A percentile compares a stretch with the other conserved stretches of the same genome.
These are phyloP conservation scores for Cordilura impudica DNA, from an alignment of 2,888 invertebrate genomes.

Conservation along the genomic window DNA sequence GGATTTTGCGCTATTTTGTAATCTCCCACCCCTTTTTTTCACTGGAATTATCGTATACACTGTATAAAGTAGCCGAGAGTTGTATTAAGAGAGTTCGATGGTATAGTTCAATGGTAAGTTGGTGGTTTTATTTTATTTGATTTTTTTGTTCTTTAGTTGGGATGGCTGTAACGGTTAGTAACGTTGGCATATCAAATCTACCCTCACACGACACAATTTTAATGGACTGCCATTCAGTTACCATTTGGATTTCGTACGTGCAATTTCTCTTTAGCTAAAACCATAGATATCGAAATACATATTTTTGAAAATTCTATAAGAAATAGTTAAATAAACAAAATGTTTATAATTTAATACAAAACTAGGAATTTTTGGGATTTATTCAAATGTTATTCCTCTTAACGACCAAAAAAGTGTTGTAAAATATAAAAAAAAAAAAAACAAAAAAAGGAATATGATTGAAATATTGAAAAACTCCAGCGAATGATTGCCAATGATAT, in stretches of 20 bases:
- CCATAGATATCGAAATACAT: not conserved
- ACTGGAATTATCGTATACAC: conserved; percentile 37
- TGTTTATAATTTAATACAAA: not conserved
- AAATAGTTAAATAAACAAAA: not conserved
- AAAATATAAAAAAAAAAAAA: not conserved
- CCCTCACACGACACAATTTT: conserved; percentile 69
- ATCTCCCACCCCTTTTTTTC: conserved; percentile 48
- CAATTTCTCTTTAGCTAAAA: conserved; percentile 69
- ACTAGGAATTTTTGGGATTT: not conserved
- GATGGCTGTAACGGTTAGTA: conserved; percentile 46
- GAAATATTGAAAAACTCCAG: conserved; percentile 6
- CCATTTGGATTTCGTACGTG: conserved; percentile 78
- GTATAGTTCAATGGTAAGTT: conserved; percentile 3
- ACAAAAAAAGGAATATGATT: not conserved
- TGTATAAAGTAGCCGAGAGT: conserved; percentile 24
- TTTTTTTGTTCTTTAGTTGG: conserved; percentile 48
- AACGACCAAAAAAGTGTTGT: not conserved
- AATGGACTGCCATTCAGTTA: conserved; percentile 75
- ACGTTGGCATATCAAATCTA: conserved; percentile 63
- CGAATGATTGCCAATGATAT: conserved; percentile 87
- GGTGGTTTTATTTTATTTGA: conserved; percentile 21
- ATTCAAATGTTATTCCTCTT: not conserved
- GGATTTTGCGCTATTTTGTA: conserved; percentile 45
- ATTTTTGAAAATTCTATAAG: conserved; percentile 7
- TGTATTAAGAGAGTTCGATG: conserved; percentile 10